Evolutionary conservation across 2,888 invertebrate genomes (phyloP), one percentile per base, ranked within the genome.

Genomic region (Caenorhabditis zanzibari): DNA sequence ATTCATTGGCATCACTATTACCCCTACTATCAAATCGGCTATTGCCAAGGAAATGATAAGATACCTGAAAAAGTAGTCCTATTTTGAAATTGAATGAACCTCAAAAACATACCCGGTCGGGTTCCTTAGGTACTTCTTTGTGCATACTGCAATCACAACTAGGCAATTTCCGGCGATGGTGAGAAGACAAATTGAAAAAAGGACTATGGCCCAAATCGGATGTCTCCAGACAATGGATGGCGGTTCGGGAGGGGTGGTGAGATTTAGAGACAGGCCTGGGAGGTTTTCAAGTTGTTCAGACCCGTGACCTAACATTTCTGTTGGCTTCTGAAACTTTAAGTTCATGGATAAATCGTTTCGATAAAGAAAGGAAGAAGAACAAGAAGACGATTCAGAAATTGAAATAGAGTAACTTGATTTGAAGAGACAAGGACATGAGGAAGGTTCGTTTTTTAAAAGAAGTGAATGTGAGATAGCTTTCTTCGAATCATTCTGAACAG

Each of bases 31-130:
- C 90, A 97, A 96, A 93, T 98, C 98, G 0, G 98, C 98, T 28
- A 97, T 96, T 0, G 98, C 98, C 85, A 98, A 93, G 16, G 98
- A 98, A 12, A 97, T 97, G 85, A 98, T 96, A 93, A 98, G 96
- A 92, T 97, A 98, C 93, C 91, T 90, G 72, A 63, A 88, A 66
- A 66, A 63, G 9, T 10, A 26, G 24, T 19, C 28, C 9, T 41
- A 24, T 72, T n/a, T 58, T 24, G 4, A 24, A 12, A 1, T 22
- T 22, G 10, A 19, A n/a, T n/a, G n/a, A 4, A 54, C 24, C 14
- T 14, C 5, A 10, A 12, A 12, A 38, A 38, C 38, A 10, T 6
- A 86, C 88, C 98, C 98, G 9, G 98, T 98, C 10, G 98, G 96
- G 12, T 97, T 97, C 93, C 98, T 96, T 6, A 99, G 94, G 92